Conservation (phyloP, 2,113 vertebrate genomes). For the Myrmecobius fasciatus region DNA sequence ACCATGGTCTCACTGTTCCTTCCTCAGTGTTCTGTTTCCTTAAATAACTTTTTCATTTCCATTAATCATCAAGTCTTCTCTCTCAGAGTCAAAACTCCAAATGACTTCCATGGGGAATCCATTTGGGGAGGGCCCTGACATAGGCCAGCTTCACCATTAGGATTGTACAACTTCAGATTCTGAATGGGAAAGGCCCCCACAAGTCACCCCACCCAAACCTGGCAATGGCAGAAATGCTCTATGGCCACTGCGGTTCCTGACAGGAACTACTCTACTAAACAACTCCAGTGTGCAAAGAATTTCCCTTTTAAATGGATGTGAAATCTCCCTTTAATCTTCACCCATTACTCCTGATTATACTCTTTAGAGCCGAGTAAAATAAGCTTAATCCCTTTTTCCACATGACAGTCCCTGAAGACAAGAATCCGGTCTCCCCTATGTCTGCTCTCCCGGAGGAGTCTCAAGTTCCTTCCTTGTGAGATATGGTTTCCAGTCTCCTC, state of each 20-base stretch:
- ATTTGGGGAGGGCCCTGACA: background rate
- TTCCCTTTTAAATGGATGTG: background rate
- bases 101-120: background rate
- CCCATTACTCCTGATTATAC: background rate
- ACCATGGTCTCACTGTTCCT: background rate
- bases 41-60: background rate
- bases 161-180: background rate
- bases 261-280: background rate
- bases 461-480: background rate
- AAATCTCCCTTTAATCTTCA: background rate
- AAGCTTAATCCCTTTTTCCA: background rate
- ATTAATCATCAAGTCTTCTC: background rate
- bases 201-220: background rate
- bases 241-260: background rate
- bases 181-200: background rate
- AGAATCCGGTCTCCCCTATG: background rate
- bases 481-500: background rate
- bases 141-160: background rate
- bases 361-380: background rate
- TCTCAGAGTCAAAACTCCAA: background rate
- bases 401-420: background rate
- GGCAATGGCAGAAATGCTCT: background rate
- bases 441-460: background rate
- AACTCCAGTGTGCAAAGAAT: background rate
- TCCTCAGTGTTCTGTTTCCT: background rate